Evolutionary conservation across 2,113 vertebrate species (phyloP).

Genomic region (Clarias gariepinus): DNA sequence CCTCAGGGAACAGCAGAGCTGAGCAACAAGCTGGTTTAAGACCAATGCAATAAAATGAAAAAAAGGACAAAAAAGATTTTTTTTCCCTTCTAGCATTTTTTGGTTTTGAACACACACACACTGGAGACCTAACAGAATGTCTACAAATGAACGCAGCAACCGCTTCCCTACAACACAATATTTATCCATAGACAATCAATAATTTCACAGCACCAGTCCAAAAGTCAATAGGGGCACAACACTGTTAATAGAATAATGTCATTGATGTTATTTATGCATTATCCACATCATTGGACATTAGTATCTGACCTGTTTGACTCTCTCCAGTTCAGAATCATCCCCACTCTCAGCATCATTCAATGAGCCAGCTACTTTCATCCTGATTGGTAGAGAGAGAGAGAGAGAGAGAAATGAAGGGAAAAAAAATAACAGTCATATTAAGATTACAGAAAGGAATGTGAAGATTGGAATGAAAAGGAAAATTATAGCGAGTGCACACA

Average conservation of each 20-base stretch:
- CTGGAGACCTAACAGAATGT: too few relatives aligned
- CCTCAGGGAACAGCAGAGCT: too few relatives aligned
- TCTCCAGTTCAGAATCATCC: constrained; percentile 83
- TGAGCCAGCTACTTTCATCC: constrained; percentile 73
- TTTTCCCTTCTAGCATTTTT: too few relatives aligned
- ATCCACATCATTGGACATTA: too few relatives aligned
- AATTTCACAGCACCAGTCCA: background rate
- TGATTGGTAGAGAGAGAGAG: constrained; percentile 50
- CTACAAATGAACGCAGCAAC: background rate
- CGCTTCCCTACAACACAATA: background rate
- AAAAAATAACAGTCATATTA: constrained; percentile 26
- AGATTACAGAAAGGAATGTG: background rate
- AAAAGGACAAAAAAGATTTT: too few relatives aligned
- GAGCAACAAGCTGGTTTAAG: too few relatives aligned
- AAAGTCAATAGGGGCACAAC: background rate
- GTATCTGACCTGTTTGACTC: constrained; percentile 83
- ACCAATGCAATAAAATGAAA: too few relatives aligned
- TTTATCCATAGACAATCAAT: background rate
- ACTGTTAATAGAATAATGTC: background rate
- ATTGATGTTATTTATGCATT: background rate
- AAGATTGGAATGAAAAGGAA: background rate
- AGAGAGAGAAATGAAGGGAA: background rate
- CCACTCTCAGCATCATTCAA: constrained; percentile 64
- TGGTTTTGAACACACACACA: too few relatives aligned
- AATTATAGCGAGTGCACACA: background rate